Evolutionary conservation across 2,888 invertebrate genomes (phyloP).

Genomic region (Pseudolycoriella hygida): DNA sequence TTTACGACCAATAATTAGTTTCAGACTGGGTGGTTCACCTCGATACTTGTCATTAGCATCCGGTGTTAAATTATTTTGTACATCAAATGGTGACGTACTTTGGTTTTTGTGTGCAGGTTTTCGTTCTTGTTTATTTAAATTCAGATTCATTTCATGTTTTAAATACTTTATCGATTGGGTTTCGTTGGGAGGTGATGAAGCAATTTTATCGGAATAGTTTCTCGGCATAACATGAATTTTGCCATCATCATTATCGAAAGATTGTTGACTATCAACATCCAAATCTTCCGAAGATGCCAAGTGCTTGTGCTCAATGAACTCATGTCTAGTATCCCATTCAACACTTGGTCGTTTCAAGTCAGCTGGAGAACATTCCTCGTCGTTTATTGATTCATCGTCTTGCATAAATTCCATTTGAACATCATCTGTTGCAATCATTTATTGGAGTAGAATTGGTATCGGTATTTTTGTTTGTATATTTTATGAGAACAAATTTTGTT

Average conservation of each 20-base stretch:
- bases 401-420: conserved; percentile 5
- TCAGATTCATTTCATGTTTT: conserved; percentile 10
- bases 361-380: conserved; percentile 6
- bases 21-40: conserved; percentile 21
- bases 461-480: not conserved
- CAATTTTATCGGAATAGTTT: not conserved
- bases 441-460: not conserved
- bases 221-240: not conserved
- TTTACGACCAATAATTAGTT: conserved; percentile 34
- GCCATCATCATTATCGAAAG: conserved; percentile 5
- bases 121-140: conserved; percentile 5
- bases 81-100: conserved; percentile 12
- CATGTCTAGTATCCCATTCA: conserved; percentile 1
- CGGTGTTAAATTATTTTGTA: not conserved
- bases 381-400: conserved; percentile 10
- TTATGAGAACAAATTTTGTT: conserved; percentile 2
- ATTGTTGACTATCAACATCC: conserved; percentile 10
- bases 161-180: conserved; percentile 1
- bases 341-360: conserved; percentile 8
- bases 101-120: conserved; percentile 7
- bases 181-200: not conserved
- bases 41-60: not conserved
- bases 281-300: conserved; percentile 13
- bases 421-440: not conserved
- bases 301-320: not conserved